Evolutionary conservation across 2,888 invertebrate species (phyloP).

Genomic region (Acronicta leporina): DNA sequence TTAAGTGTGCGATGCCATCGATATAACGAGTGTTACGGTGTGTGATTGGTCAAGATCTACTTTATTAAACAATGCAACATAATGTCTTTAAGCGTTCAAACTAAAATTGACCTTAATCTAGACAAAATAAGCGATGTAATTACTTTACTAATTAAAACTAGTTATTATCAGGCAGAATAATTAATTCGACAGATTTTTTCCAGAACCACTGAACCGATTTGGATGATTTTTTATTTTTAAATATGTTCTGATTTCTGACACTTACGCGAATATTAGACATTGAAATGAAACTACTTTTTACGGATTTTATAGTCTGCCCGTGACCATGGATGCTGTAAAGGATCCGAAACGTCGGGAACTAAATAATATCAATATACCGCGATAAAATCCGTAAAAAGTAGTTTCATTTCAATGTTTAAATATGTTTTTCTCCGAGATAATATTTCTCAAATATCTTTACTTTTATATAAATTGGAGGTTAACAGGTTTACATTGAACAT

Average conservation of each 20-base stretch:
- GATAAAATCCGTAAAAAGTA: too few species aligned
- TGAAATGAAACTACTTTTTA: too few species aligned
- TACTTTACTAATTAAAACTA: too few species aligned
- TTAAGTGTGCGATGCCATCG: constrained; percentile 1
- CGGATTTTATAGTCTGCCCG: too few species aligned
- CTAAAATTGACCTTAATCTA: background rate
- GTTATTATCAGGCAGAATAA: background rate
- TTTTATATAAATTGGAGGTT: background rate
- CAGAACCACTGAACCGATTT: background rate
- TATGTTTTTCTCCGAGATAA: background rate
- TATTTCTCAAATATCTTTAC: background rate
- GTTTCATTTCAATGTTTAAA: too few species aligned
- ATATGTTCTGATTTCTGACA: too few species aligned
- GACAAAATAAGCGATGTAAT: background rate
- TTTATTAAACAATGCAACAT: constrained; percentile 5
- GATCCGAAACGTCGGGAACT: too few species aligned
- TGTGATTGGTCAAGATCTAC: background rate
- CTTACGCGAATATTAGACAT: too few species aligned
- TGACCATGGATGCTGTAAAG: too few species aligned
- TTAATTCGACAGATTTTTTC: background rate
- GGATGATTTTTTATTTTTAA: background rate
- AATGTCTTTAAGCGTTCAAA: background rate
- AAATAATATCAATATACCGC: too few species aligned
- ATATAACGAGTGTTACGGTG: constrained; percentile 5
- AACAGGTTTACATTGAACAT: constrained; percentile 12